phyloP scores from a whole-genome alignment of 2,113 vertebrate species.

The Marcusenius ussheri region DNA sequence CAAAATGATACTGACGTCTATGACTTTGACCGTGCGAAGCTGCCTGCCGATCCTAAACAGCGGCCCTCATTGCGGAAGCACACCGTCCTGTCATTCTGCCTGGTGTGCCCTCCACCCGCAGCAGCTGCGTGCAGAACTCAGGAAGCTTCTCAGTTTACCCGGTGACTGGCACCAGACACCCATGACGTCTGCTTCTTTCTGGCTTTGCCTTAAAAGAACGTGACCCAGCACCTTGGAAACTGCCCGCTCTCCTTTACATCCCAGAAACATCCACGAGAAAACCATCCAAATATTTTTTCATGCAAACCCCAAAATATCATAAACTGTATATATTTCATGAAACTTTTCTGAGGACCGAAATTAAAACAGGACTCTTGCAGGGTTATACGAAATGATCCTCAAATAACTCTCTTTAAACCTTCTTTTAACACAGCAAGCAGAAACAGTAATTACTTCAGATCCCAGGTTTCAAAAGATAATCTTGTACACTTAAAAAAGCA shows the following conservation, averaged over 20 bases:
- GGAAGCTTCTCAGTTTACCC: background rate
- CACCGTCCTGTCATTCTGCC: background rate
- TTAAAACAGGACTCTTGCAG: background rate
- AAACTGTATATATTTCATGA: background rate
- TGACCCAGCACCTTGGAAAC: background rate
- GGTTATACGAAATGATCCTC: background rate
- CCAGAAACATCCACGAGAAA: background rate
- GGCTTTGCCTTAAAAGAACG: background rate
- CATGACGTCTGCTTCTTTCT: background rate
- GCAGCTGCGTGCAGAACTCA: background rate
- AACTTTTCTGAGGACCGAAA: background rate
- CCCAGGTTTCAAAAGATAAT: background rate
- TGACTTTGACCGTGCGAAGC: background rate
- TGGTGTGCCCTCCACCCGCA: background rate
- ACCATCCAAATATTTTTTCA: background rate
- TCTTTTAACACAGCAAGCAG: background rate
- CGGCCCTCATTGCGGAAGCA: background rate
- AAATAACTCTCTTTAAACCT: background rate
- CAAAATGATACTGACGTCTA: background rate
- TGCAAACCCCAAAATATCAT: background rate
- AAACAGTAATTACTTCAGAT: background rate
- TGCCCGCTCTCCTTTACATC: background rate
- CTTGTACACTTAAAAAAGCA: background rate
- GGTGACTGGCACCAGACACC: background rate
- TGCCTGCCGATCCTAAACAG: background rate